Conservation (phyloP, 35 echinoderm and acorn worm species). For the Strongylocentrotus purpuratus region DNA sequence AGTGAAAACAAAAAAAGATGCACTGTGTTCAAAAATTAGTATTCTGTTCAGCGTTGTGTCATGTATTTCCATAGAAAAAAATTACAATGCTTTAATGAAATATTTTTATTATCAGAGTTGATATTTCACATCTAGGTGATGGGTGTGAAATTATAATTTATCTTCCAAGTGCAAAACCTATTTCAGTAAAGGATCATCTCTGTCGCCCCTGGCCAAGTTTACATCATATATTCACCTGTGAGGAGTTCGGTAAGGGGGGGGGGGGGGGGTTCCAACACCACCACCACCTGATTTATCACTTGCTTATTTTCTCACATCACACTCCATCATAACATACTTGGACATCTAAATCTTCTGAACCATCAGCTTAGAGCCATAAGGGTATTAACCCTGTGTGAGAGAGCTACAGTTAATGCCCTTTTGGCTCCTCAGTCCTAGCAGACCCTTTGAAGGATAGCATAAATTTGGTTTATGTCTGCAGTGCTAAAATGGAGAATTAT, state of each 20-base stretch:
- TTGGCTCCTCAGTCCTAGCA: no score
- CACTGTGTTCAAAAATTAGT: no score
- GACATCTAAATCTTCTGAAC: not conserved
- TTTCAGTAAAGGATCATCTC: not conserved
- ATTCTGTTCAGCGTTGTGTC: no score
- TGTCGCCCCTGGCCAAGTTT: not conserved
- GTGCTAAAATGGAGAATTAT: not conserved
- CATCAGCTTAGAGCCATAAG: not conserved
- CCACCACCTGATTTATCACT: not conserved
- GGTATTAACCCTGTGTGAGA: not conserved
- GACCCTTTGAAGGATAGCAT: not conserved
- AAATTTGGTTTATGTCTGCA: not conserved
- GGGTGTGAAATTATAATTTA: not conserved
- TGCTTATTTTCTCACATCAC: slow-evolving; percentile 17
- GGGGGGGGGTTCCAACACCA: not conserved
- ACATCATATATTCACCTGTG: not conserved
- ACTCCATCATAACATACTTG: slow-evolving; percentile 3
- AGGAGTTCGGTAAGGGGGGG: not conserved
- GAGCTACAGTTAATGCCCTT: no score
- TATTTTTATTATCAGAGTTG: no score
- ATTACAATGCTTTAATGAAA: no score
- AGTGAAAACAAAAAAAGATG: no score
- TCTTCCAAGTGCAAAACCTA: not conserved
- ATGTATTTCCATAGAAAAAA: no score
- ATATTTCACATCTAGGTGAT: no score